Percentiles rank a stretch among this genome's conserved stretches.
phyloP scores from a whole-genome alignment of 2,888 invertebrate genomes.

The Cerceris rybyensis region DNA sequence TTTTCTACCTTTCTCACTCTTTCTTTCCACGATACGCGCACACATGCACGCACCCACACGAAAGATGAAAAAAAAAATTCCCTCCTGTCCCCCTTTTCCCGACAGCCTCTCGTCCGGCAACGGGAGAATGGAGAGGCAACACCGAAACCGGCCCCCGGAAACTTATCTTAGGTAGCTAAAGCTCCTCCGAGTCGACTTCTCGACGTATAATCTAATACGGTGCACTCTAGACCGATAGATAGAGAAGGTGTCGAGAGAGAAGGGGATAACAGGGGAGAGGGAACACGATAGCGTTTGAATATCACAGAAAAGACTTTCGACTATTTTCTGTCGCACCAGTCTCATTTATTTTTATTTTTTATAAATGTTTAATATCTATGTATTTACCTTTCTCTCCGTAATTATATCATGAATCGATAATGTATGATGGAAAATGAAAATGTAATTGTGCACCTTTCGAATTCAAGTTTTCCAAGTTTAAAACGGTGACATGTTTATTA shows the following conservation, averaged over 20 bases:
- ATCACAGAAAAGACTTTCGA: conserved; percentile 36
- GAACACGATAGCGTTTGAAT: conserved; percentile 51
- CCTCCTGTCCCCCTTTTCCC: conserved; percentile 8
- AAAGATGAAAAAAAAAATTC: conserved; percentile 22
- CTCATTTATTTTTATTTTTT: conserved; percentile 3
- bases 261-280: conserved; percentile 29
- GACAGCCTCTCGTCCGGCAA: not conserved
- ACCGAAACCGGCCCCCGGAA: conserved; percentile 39
- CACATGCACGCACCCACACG: conserved; percentile 39
- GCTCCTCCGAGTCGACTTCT: conserved; percentile 47
- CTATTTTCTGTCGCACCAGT: conserved; percentile 30
- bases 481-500: not conserved
- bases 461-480: not conserved
- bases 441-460: too few relatives aligned
- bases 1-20: not conserved
- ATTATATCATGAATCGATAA: not conserved
- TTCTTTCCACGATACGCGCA: conserved; percentile 16
- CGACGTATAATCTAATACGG: conserved; percentile 49
- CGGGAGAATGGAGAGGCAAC: not conserved
- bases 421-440: not conserved
- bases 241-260: conserved; percentile 22
- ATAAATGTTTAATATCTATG: not conserved
- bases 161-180: conserved; percentile 52
- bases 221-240: conserved; percentile 58
- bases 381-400: not conserved